A percentile compares a stretch with the other conserved stretches of the same genome.
Conservation (phyloP, 2,113 vertebrate genomes). For the Burhinus oedicnemus region DNA sequence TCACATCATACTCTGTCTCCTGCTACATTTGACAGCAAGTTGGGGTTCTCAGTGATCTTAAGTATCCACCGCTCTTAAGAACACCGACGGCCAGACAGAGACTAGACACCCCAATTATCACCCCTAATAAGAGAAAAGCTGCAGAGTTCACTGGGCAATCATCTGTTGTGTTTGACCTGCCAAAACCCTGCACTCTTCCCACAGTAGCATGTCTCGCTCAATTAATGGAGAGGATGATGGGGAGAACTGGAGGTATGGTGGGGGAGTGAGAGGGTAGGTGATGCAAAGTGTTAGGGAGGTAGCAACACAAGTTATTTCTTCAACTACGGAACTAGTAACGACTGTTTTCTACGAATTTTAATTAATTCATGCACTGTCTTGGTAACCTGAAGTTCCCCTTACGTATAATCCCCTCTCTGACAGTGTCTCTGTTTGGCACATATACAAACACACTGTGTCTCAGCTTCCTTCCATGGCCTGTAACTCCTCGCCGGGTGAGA, state of each 20-base stretch:
- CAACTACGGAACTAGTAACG: background rate
- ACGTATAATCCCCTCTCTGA: accelerated
- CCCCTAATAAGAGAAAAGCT: background rate
- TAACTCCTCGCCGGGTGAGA: background rate
- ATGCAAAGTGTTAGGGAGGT: accelerated
- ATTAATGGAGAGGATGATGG: accelerated
- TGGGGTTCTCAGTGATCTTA: background rate
- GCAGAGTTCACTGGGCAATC: background rate
- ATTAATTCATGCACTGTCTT: background rate
- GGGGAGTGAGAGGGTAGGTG: accelerated
- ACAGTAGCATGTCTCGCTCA: background rate
- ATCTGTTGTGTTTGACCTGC: background rate
- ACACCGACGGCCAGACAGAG: accelerated
- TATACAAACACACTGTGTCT: accelerated
- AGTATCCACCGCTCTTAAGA: background rate
- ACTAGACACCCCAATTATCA: background rate
- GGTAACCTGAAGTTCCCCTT: background rate
- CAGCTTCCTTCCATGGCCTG: accelerated
- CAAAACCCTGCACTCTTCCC: background rate
- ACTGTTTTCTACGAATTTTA: background rate
- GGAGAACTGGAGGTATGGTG: background rate
- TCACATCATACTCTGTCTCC: background rate
- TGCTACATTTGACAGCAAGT: background rate
- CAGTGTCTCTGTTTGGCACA: background rate
- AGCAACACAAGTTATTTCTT: background rate